A percentile compares a stretch with the other conserved stretches of the same genome.
Evolutionary conservation across 2,797 vertebrate species (phyloP).

Genomic region (Pyrocephalus nanus): DNA sequence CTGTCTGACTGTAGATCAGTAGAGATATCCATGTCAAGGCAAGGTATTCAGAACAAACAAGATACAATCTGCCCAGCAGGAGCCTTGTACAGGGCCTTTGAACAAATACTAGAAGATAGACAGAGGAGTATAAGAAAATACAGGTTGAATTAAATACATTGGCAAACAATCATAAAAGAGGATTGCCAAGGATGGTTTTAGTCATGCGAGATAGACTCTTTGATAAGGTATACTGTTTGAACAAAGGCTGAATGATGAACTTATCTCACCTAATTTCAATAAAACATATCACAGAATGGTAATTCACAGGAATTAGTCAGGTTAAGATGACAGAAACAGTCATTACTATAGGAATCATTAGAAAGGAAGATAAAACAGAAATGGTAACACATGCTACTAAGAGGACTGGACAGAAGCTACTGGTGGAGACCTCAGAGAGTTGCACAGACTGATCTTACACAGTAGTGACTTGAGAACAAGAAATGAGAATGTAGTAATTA

Average conservation of each 20-base stretch:
- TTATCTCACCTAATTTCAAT: not conserved
- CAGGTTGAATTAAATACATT: not conserved
- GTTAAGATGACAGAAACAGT: not conserved
- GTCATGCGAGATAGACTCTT: not conserved
- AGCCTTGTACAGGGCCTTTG: not conserved
- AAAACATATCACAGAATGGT: not conserved
- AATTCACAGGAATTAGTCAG: not conserved
- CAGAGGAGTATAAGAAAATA: not conserved
- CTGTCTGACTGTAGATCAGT: not conserved
- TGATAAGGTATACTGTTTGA: not conserved
- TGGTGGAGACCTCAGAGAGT: not conserved
- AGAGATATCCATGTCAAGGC: not conserved
- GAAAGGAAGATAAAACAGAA: not conserved
- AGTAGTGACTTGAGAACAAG: not conserved
- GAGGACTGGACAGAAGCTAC: not conserved
- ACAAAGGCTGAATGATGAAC: not conserved
- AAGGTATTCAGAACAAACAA: not conserved
- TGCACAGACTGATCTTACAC: not conserved
- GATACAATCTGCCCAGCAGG: not conserved
- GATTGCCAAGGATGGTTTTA: fast-evolving
- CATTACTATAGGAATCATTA: not conserved
- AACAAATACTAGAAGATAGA: not conserved
- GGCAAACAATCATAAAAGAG: not conserved
- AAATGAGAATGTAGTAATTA: not conserved
- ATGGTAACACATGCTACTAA: not conserved